A percentile compares a stretch with the other conserved stretches of the same genome.
Conservation (phyloP, 2,797 vertebrate species). For the Micropoecilia bifurca region DNA sequence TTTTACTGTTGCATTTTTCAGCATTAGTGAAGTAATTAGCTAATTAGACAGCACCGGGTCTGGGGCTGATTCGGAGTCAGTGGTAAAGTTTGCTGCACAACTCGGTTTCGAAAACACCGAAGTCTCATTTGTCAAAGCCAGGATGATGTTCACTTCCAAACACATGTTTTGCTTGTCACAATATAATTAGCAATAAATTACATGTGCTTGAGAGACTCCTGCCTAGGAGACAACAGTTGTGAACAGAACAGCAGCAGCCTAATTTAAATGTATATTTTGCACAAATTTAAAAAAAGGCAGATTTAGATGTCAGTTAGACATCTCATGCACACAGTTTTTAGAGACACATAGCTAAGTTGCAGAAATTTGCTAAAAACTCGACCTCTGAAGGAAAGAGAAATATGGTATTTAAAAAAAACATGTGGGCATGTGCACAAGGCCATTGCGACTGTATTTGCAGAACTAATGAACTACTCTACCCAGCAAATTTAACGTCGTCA, state of each 20-base stretch:
- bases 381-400: not conserved
- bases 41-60: not conserved
- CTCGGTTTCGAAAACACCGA: not conserved
- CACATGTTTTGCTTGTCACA: slow-evolving; percentile 5
- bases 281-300: not conserved
- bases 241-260: not conserved
- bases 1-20: not conserved
- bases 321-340: not conserved
- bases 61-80: not conserved
- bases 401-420: not conserved
- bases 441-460: not conserved
- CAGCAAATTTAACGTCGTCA: not conserved
- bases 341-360: not conserved
- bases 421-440: not conserved
- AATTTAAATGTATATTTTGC: not conserved
- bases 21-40: not conserved
- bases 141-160: not conserved
- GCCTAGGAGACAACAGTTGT: not conserved
- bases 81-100: not conserved
- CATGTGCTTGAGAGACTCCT: not conserved
- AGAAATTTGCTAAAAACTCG: not conserved
- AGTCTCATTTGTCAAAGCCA: not conserved
- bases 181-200: slow-evolving; percentile 6
- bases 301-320: not conserved
- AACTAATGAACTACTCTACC: not conserved